Evolutionary conservation across 1,140 invertebrate genomes (phyloP).

Genomic region (Drosophila sp.): DNA sequence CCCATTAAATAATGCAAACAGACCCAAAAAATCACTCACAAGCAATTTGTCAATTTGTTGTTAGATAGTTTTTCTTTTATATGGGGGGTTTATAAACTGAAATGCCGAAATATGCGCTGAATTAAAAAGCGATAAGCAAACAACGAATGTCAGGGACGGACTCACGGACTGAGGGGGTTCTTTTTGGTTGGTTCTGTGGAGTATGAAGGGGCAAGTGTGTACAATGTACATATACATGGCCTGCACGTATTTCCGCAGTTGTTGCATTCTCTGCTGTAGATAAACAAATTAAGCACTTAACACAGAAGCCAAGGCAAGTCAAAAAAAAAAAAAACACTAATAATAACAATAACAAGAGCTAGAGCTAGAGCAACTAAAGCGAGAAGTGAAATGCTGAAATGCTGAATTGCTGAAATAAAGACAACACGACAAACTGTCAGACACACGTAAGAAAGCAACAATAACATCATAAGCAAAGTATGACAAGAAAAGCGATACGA

Average conservation of each 20-base stretch:
- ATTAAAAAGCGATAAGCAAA: constrained; percentile 77
- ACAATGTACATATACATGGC: constrained; percentile 13
- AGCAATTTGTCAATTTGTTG: constrained; percentile 38
- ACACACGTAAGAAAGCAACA: constrained; percentile 43
- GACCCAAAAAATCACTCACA: not conserved
- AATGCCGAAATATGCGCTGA: constrained; percentile 53
- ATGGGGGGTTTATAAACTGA: constrained; percentile 34
- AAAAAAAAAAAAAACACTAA: constrained; percentile 27
- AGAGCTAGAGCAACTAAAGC: constrained; percentile 15
- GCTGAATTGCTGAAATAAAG: no score
- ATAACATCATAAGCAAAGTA: constrained; percentile 11
- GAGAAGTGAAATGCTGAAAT: constrained; percentile 31
- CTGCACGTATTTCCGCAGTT: constrained; percentile 74
- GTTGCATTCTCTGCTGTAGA: constrained; percentile 64
- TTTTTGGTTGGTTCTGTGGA: no score
- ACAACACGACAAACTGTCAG: constrained; percentile 28
- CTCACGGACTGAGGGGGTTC: not conserved
- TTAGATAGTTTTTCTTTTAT: not conserved
- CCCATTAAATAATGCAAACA: not conserved
- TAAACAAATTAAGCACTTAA: constrained; percentile 71
- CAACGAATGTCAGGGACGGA: constrained; percentile 5
- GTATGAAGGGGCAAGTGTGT: no score
- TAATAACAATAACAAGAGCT: not conserved
- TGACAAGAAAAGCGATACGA: constrained; percentile 34
- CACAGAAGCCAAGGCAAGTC: constrained; percentile 42